Evolutionary conservation across 1,140 invertebrate genomes (phyloP), one percentile per base, ranked within the genome.

Genomic region (Hyposmocoma kahamanoa): DNA sequence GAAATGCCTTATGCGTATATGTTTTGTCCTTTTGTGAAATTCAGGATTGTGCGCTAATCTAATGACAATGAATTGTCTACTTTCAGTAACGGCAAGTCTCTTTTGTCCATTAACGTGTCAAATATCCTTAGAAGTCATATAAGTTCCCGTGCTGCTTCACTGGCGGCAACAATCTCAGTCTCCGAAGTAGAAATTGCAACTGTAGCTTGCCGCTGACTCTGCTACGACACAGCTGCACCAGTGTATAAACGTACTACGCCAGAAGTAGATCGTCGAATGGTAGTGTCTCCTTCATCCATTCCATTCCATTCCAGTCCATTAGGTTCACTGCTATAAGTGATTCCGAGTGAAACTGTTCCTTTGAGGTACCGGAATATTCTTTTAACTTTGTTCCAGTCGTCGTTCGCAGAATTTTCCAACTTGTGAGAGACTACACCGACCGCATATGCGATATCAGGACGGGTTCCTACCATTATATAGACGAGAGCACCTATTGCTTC

Each of bases 121-220:
- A 49, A 13, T 3, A 53, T 10, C 6, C 55, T 22, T 43, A 48
- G 67, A 0, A 87, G 30, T 70, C 75, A 86, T 10, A 85, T 47
- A 1, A 68, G 42, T 59, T 85, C 81, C 54, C 71, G 74, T 13
- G 75, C 61, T 36, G 53, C 78, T 55, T 84, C 69, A 47, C 65
- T 76, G 9, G 76, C 71, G 11, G 81, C 80, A 1, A 87, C 65
- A 47, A 86, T 68, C 57, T 89, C 86, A 10, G 86, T 78, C 71
- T 88, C 83, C 1, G 72, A 80, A 3, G 70, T 78, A 8, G 72
- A 78, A n/a, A 71, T 72, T 10, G 76, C 55, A 6, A 77, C 67
- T 28, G 57, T 59, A 21, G 56, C 38, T 50, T 80, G 74, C 39
- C 72, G 49, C 32, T 81, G 69, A 53, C 65, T 74, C 13, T 63